Evolutionary conservation across 2,113 vertebrate genomes (phyloP).

Genomic region (Oryctolagus cuniculus): DNA sequence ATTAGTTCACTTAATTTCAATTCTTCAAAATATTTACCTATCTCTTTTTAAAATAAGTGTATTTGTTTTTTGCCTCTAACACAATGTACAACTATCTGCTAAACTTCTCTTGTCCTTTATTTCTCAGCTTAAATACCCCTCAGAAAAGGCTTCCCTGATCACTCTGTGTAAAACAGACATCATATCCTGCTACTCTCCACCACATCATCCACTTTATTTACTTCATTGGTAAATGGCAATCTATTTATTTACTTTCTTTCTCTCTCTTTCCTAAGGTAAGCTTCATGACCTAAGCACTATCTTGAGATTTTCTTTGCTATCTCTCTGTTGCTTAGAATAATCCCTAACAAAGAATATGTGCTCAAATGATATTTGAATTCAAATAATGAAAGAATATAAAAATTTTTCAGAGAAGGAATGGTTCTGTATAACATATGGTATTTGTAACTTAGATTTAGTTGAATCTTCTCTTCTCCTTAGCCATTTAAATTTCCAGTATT

Average conservation of each 20-base stretch:
- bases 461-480: neutral
- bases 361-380: neutral
- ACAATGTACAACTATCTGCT: neutral
- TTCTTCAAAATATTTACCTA: neutral
- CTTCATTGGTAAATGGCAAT: neutral
- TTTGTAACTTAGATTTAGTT: neutral
- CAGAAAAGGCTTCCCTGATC: neutral
- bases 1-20: slow-evolving; percentile 4
- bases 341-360: neutral
- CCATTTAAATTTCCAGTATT: neutral
- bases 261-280: neutral
- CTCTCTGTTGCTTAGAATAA: neutral
- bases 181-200: neutral
- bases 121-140: neutral
- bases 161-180: neutral
- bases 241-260: neutral
- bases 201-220: neutral
- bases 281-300: neutral
- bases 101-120: neutral
- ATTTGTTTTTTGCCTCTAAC: neutral
- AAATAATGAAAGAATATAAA: neutral
- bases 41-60: neutral
- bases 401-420: neutral
- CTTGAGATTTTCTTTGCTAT: neutral
- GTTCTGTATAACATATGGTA: neutral